Percentiles rank a stretch among this genome's conserved stretches.
Evolutionary conservation across 2,797 vertebrate genomes (phyloP).

Genomic region (Poeciliopsis turneri): DNA sequence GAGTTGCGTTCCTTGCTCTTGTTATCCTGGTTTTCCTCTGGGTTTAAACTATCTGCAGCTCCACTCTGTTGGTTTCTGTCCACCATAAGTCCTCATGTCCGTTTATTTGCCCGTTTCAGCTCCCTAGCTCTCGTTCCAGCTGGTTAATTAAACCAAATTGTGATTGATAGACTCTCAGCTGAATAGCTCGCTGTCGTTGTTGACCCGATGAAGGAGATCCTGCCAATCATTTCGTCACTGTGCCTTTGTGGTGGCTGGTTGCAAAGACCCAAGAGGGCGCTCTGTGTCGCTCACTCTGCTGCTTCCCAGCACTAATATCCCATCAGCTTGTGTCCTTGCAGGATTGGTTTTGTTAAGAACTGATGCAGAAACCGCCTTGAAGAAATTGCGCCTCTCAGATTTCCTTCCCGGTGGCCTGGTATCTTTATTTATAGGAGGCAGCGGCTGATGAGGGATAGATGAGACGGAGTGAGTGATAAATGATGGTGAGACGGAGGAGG

Average conservation of each 20-base stretch:
- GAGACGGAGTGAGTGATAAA: conserved; percentile 45
- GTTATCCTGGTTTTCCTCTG: conserved; percentile 36
- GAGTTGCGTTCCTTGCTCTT: conserved; percentile 15
- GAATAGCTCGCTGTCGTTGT: conserved; percentile 48
- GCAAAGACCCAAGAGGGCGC: background rate
- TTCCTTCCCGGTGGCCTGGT: conserved; percentile 51
- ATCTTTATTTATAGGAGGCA: conserved; percentile 52
- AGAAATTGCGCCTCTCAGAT: conserved; percentile 51
- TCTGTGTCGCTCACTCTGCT: background rate
- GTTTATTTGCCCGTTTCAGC: conserved; percentile 46
- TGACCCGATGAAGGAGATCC: conserved; percentile 53
- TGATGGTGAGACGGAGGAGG: conserved; percentile 27
- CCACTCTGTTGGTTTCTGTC: conserved; percentile 33
- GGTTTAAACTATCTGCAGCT: conserved; percentile 42
- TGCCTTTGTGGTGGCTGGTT: conserved; percentile 16
- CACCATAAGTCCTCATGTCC: conserved; percentile 44
- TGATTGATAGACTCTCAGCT: conserved; percentile 70
- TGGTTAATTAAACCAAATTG: conserved; percentile 71
- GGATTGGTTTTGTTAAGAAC: conserved; percentile 48
- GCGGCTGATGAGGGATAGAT: conserved; percentile 63
- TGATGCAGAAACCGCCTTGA: conserved; percentile 41
- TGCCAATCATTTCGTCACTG: conserved; percentile 62
- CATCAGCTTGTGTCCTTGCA: conserved; percentile 7
- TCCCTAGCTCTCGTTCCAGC: conserved; percentile 47
- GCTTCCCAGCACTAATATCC: conserved; percentile 15